These are phyloP conservation scores for Chaetodon auriga DNA, from an alignment of 2,113 vertebrate species.

Conservation along the genomic window DNA sequence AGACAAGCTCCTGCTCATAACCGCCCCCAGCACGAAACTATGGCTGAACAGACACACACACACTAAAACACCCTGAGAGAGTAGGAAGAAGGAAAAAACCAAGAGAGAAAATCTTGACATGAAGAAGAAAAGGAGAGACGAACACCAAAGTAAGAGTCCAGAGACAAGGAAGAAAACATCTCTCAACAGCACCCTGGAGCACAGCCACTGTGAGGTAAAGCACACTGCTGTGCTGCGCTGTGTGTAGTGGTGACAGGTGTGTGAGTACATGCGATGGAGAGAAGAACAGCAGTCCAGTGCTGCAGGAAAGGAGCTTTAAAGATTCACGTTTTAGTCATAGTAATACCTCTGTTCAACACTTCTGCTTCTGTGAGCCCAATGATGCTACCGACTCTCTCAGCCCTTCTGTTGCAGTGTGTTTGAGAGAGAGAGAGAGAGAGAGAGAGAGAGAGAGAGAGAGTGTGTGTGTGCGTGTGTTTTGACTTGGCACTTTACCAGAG, in stretches of 20 bases:
- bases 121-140: neutral
- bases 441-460: too few relatives aligned
- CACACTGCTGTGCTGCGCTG: neutral
- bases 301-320: constrained; percentile 13
- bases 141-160: neutral
- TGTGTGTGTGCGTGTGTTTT: neutral
- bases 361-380: neutral
- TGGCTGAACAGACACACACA: neutral
- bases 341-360: neutral
- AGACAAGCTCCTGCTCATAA: neutral
- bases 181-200: neutral
- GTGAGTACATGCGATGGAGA: neutral
- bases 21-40: neutral
- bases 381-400: constrained; percentile 28
- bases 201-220: neutral
- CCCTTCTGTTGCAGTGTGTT: neutral
- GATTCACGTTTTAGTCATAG: neutral
- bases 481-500: constrained; percentile 25
- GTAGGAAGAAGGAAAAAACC: neutral
- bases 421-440: neutral
- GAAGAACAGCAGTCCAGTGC: neutral
- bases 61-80: neutral
- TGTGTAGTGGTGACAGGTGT: constrained; percentile 11
- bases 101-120: neutral
- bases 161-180: neutral